Conservation (phyloP, 2,888 invertebrate genomes). For the Ellobium chinense region DNA sequence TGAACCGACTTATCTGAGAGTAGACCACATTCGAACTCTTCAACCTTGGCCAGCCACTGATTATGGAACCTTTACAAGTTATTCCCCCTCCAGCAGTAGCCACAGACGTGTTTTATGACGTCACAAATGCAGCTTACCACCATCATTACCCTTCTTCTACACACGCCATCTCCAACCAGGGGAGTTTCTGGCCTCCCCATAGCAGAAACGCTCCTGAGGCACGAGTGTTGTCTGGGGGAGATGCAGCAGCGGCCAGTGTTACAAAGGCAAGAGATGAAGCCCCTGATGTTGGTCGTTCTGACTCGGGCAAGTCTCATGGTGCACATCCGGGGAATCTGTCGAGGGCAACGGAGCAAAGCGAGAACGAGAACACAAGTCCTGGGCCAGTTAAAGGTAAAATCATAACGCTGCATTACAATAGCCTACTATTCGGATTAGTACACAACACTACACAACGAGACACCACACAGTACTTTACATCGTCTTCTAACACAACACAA, state of each 20-base stretch:
- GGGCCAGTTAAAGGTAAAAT: neutral
- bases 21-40: no score
- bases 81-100: neutral
- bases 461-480: no score
- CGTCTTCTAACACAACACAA: no score
- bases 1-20: no score
- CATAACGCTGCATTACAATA: no score
- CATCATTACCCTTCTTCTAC: neutral
- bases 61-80: slow-evolving; percentile 14
- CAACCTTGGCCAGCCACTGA: no score
- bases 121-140: slow-evolving; percentile 9
- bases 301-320: neutral
- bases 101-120: slow-evolving; percentile 8
- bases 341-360: neutral
- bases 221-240: neutral
- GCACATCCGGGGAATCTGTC: neutral
- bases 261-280: neutral
- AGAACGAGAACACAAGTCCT: neutral
- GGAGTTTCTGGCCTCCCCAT: slow-evolving; percentile 2
- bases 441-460: no score
- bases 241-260: neutral
- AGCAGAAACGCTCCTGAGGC: neutral
- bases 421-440: no score
- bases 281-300: neutral
- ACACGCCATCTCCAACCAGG: neutral